These are phyloP conservation scores for Eidolon dupreanum DNA, from an alignment of 2,797 vertebrate species.

Conservation along the genomic window DNA sequence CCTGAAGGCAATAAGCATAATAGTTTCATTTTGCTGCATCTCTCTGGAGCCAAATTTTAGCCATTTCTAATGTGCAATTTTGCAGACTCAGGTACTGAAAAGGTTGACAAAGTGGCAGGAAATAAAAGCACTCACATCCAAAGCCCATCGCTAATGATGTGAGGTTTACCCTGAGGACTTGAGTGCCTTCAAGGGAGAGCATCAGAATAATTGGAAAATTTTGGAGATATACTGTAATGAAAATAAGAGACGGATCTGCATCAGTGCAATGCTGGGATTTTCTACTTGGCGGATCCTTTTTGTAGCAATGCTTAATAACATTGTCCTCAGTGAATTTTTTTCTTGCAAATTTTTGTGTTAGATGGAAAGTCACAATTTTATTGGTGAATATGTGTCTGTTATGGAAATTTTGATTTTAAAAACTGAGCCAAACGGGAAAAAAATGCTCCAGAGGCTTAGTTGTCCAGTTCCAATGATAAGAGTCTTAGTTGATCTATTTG, in stretches of 20 bases:
- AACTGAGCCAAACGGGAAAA: slow-evolving; percentile 18
- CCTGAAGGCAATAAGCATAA: background rate
- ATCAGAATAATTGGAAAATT: background rate
- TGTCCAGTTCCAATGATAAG: slow-evolving; percentile 67
- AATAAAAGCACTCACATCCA: slow-evolving; percentile 6
- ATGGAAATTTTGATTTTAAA: slow-evolving; percentile 45
- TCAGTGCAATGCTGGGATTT: background rate
- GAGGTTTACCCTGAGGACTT: slow-evolving; percentile 30
- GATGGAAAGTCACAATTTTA: slow-evolving; percentile 41
- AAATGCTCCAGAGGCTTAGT: slow-evolving; percentile 40
- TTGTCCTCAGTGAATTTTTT: background rate
- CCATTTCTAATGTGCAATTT: background rate
- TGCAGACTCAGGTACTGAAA: background rate
- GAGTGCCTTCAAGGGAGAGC: background rate
- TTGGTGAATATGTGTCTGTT: slow-evolving; percentile 49
- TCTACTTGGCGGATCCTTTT: background rate
- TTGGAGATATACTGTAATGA: background rate
- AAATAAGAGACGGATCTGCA: background rate
- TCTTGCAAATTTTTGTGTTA: slow-evolving; percentile 6
- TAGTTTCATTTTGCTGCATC: background rate
- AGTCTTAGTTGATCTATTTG: background rate
- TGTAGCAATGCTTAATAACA: accelerated
- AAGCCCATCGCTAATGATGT: background rate
- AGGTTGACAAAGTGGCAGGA: background rate
- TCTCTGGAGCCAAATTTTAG: slow-evolving; percentile 45